Conservation (phyloP, 2,113 vertebrate genomes). For the Poeciliopsis occidentalis region DNA sequence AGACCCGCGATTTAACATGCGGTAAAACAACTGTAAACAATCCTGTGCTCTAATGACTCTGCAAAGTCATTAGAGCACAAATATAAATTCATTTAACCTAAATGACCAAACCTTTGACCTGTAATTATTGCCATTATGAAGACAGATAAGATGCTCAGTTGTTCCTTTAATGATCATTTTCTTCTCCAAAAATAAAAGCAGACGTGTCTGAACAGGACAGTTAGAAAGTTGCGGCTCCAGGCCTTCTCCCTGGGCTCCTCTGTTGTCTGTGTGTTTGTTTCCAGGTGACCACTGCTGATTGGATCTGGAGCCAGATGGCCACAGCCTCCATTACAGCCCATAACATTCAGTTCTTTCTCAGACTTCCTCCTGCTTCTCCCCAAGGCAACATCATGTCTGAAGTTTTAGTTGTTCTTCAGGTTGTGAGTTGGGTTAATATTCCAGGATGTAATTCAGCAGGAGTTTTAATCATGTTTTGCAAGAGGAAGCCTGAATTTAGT, state of each 20-base stretch:
- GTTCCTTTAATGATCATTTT: not conserved
- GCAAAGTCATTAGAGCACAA: not conserved
- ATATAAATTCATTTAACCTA: not conserved
- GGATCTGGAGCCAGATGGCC: not conserved
- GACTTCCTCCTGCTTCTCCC: not conserved
- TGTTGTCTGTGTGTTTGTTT: not conserved
- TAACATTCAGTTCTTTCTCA: no score
- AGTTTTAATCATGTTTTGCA: not conserved
- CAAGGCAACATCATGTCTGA: not conserved
- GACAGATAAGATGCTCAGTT: not conserved
- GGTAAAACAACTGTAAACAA: conserved; percentile 5
- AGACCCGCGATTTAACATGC: not conserved
- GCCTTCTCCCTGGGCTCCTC: not conserved
- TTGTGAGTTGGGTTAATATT: not conserved
- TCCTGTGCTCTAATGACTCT: not conserved
- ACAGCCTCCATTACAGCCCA: not conserved
- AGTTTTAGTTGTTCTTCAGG: not conserved
- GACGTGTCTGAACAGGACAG: not conserved
- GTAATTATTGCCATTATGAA: not conserved
- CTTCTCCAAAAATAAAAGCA: not conserved
- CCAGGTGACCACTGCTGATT: not conserved
- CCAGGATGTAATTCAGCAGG: not conserved
- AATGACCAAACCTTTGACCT: not conserved
- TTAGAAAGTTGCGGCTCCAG: not conserved
- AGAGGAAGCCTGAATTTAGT: not conserved